phyloP scores from a whole-genome alignment of 1,140 invertebrate species.

The Prorops nasuta region DNA sequence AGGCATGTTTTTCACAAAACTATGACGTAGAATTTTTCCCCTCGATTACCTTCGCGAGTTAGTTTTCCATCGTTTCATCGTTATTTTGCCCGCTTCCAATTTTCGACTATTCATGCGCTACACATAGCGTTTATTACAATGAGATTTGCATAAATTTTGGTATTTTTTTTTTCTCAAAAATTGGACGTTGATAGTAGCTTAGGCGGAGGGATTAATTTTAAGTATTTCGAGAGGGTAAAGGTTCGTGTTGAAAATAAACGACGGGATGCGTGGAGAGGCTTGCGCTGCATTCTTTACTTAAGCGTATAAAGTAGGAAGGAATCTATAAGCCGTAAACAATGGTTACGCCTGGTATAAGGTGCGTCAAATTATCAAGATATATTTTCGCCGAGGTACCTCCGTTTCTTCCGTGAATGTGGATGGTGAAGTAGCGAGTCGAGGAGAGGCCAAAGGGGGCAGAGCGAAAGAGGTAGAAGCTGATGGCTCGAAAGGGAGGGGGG shows the following conservation, averaged over 20 bases:
- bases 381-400: constrained; percentile 17
- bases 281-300: constrained; percentile 30
- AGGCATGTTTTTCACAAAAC: too few species aligned
- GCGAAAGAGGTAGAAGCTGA: constrained; percentile 1
- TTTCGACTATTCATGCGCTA: too few species aligned
- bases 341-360: constrained; percentile 39
- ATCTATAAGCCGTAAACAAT: constrained; percentile 45
- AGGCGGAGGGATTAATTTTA: too few species aligned
- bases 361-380: constrained; percentile 47
- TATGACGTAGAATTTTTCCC: too few species aligned
- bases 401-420: constrained; percentile 1
- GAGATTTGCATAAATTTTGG: too few species aligned
- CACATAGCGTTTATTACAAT: too few species aligned
- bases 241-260: background rate
- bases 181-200: too few species aligned
- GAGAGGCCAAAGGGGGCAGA: background rate
- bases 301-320: constrained; percentile 14
- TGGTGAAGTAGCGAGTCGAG: background rate
- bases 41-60: too few species aligned
- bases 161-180: too few species aligned
- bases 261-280: constrained; percentile 8
- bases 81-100: too few species aligned
- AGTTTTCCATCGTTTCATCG: too few species aligned
- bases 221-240: too few species aligned
- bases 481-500: background rate